Evolutionary conservation across 2,797 vertebrate species (phyloP), one percentile per base, ranked within the genome.

Genomic region (Tragopan temminckii): DNA sequence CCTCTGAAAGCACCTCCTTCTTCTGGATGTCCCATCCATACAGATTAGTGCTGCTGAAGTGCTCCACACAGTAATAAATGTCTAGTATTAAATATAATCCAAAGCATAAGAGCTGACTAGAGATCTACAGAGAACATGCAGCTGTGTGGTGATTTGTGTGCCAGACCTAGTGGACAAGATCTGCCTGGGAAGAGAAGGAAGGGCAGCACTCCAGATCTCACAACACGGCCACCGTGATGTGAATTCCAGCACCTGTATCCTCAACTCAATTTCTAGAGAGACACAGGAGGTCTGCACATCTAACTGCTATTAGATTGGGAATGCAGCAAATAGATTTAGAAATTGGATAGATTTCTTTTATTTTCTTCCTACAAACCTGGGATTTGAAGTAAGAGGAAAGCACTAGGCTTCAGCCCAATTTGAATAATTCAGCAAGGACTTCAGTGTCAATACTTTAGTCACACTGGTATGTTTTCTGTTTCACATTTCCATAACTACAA

Each of bases 101-200:
- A 61, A 52, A 78, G 31, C 19, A 3, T 35, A 68, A 78, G 58
- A n/a, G 17, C 16, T 68, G 27, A 23, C 3, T 7, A 17, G 31
- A 53, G 6, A 52, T 38, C 29, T 62, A 84, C 23, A 33, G 58
- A 68, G 33, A 55, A 3, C 13, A 31, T 0, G 0, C 24, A 16
- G 6, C 29, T 61, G 29, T 1, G 3, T 27, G 16, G 5, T 24
- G 31, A 74, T 71, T 94, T 42, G 2, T 20, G n/a, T 23, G 11
- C 20, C 59, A 50, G 11, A 35, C 43, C 23, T 20, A 79, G 31
- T 1, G 2, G 84, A 52, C 5, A 3, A 4, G 24, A 61, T 45
- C 17, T 1, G 1, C 15, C 63, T 42, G 42, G 7, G 50, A 71
- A 53, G 19, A 23, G 13, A 15, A 53, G 42, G 31, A 88, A 35